phyloP scores from a whole-genome alignment of 2,797 vertebrate species.

The Parauchenoglanis punctatus region DNA sequence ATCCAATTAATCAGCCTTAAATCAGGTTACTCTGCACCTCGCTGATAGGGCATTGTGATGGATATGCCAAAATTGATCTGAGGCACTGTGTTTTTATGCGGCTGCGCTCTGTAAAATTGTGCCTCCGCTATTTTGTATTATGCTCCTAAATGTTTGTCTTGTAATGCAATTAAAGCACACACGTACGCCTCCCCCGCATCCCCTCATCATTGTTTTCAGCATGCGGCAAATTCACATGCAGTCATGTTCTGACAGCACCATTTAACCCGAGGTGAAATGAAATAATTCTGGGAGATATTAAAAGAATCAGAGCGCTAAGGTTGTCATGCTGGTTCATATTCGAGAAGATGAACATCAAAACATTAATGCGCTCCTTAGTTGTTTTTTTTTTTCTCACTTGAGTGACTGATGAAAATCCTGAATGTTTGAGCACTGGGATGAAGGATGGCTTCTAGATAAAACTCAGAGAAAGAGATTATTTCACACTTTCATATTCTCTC shows the following conservation, averaged over 20 bases:
- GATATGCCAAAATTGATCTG: constrained; percentile 75
- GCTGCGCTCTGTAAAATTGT: constrained; percentile 75
- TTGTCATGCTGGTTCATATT: constrained; percentile 73
- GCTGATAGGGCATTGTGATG: constrained; percentile 82
- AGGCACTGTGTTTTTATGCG: constrained; percentile 70
- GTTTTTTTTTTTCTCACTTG: constrained; percentile 64
- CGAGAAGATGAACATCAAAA: constrained; percentile 79
- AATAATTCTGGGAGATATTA: constrained; percentile 76
- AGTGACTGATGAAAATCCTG: constrained; percentile 72
- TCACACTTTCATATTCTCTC: constrained; percentile 77
- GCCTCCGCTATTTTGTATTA: constrained; percentile 79
- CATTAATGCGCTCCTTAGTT: constrained; percentile 77
- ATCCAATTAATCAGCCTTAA: constrained; percentile 83
- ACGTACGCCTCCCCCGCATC: constrained; percentile 77
- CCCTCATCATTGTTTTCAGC: constrained; percentile 74
- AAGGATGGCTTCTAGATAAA: constrained; percentile 82
- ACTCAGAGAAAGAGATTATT: constrained; percentile 76
- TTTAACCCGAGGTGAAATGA: constrained; percentile 78
- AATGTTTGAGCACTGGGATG: constrained; percentile 76
- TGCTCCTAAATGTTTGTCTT: constrained; percentile 81
- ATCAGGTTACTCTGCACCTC: constrained; percentile 83
- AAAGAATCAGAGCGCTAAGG: constrained; percentile 71
- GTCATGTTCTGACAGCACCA: constrained; percentile 73
- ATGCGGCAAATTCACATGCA: constrained; percentile 78
- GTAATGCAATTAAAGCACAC: constrained; percentile 84